Evolutionary conservation across 2,113 vertebrate genomes (phyloP).

Genomic region (Chloropsis cyanopogon): DNA sequence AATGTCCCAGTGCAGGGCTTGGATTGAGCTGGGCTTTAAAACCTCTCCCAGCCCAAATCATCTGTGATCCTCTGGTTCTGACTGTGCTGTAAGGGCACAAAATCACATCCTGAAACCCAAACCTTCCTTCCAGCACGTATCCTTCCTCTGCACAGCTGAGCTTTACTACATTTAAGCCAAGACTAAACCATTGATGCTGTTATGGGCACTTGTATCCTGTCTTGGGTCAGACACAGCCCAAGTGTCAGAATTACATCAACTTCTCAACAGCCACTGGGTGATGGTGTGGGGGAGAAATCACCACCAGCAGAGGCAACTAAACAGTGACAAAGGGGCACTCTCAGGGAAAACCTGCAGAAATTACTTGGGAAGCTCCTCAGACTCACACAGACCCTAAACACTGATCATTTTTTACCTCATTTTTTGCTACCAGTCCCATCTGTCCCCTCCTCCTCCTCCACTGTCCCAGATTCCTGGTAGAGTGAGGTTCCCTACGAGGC

Average conservation of each 20-base stretch:
- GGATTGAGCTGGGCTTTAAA: neutral
- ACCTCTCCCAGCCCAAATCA: neutral
- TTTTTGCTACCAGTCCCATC: neutral
- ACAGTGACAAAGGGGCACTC: neutral
- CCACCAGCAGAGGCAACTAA: neutral
- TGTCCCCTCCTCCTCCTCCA: neutral
- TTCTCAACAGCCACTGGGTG: neutral
- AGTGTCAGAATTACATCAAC: neutral
- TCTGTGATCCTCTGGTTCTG: neutral
- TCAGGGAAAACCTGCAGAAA: neutral
- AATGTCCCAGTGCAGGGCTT: neutral
- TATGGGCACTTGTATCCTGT: neutral
- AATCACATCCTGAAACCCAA: neutral
- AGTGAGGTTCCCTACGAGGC: neutral
- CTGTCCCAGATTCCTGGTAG: slow-evolving; percentile 15
- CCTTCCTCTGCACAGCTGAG: neutral
- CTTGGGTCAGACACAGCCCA: neutral
- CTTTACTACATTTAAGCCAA: neutral
- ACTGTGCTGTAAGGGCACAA: neutral
- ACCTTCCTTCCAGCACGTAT: neutral
- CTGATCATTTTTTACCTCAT: neutral
- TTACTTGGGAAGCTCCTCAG: neutral
- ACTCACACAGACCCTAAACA: neutral
- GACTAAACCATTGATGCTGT: neutral
- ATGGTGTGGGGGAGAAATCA: neutral